These are phyloP conservation scores for Mobula hypostoma DNA, from an alignment of 2,113 vertebrate species.

Conservation along the genomic window DNA sequence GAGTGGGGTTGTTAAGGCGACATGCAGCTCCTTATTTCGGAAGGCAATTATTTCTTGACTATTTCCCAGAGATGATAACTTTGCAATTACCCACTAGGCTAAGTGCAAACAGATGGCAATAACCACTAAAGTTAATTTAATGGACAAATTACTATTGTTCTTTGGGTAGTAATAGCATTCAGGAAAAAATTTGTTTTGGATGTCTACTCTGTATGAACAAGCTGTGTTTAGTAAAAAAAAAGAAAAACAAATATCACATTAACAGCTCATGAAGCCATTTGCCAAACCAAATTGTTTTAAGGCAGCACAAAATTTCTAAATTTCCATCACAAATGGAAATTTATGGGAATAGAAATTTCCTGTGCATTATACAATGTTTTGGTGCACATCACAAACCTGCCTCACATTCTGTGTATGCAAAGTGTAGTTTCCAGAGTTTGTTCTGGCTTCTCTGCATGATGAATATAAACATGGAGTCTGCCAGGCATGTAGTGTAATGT, in stretches of 20 bases:
- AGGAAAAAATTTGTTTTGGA: conserved; percentile 11
- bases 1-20: conserved; percentile 5
- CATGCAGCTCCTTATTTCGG: not conserved
- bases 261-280: conserved; percentile 23
- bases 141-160: conserved; percentile 14
- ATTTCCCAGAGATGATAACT: conserved; percentile 26
- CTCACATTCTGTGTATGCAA: no score
- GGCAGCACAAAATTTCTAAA: not conserved
- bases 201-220: not conserved
- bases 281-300: not conserved
- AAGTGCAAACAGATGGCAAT: conserved; percentile 30
- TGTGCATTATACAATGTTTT: no score
- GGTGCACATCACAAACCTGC: no score
- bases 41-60: conserved; percentile 14
- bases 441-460: no score
- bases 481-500: no score
- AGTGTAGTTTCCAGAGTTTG: no score
- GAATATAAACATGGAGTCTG: no score
- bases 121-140: conserved; percentile 24
- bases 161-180: not conserved
- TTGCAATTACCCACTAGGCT: conserved; percentile 10
- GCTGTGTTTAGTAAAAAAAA: not conserved
- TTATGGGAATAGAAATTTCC: no score
- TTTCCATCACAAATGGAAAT: not conserved
- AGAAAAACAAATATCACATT: not conserved